These are phyloP conservation scores for Pollimyrus isidori DNA, from an alignment of 2,113 vertebrate species.

Conservation along the genomic window DNA sequence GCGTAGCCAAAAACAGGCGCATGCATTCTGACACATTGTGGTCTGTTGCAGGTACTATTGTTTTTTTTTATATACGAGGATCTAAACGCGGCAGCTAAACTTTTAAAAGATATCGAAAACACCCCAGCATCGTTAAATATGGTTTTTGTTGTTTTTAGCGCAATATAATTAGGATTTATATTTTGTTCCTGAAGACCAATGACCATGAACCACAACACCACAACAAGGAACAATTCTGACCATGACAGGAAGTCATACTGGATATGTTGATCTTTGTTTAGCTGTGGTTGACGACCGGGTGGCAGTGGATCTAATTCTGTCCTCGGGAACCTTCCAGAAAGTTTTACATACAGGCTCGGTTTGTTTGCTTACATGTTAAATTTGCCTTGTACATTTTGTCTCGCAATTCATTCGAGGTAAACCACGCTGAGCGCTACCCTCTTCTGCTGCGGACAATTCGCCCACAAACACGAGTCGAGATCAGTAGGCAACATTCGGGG, in stretches of 20 bases:
- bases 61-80: neutral
- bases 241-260: conserved; percentile 7
- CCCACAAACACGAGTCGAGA: neutral
- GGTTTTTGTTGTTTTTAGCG: neutral
- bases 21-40: neutral
- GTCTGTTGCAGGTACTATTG: neutral
- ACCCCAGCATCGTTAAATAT: neutral
- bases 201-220: conserved; percentile 11
- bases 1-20: neutral
- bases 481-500: neutral
- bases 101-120: neutral
- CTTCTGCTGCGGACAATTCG: neutral
- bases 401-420: neutral
- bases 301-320: neutral
- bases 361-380: neutral
- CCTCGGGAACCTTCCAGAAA: neutral
- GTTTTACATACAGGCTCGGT: neutral
- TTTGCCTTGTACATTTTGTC: neutral
- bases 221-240: neutral
- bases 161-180: conserved; percentile 1
- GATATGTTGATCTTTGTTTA: conserved; percentile 9
- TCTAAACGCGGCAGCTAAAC: neutral
- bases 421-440: neutral
- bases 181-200: neutral
- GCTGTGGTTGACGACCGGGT: neutral